Evolutionary conservation across 2,113 vertebrate genomes (phyloP), one percentile per base, ranked within the genome.

Genomic region (Theropithecus gelada): DNA sequence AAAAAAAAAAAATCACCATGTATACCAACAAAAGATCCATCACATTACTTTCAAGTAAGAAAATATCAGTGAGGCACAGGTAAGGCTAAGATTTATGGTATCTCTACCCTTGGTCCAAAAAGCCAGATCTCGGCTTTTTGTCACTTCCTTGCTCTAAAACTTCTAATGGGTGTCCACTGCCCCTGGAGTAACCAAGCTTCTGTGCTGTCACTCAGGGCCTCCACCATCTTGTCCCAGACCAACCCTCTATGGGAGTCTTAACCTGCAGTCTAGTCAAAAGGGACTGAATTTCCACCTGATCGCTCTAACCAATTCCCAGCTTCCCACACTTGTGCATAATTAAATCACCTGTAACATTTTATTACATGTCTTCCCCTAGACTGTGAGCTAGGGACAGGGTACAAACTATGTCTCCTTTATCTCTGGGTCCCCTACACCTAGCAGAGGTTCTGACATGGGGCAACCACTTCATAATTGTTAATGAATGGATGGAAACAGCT

Each of bases 401-500:
- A 1, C n/a, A 84, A 38, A 81, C 78, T 85, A 84, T 23, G 40
- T 57, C 59, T 84, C 45, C 78, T 90, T 94, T 6, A 82, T 38
- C 92, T 94, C 83, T 92, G 66, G 45, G 25, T 89, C n/a, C 48
- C 81, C 30, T 87, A 86, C 4, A 87, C 57, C 45, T 80, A 35
- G 55, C 75, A 89, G 17, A 87, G 45, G 35, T 25, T 23, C 72
- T 75, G 61, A 50, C n/a, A 78, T 5, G 48, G 23, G 75, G 59
- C 27, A 90, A 68, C 48, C 23, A 35, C 52, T 79, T 50, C 38
- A 48, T 82, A 86, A 86, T 66, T 86, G 52, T 72, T 72, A 88
- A 88, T 86, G 86, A 94, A 68, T 78, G 52, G 95, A 73, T 80
- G 30, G n/a, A 88, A 93, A 94, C 72, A 92, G 43, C 59, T 92